These are phyloP conservation scores for Laothoe populi DNA, from an alignment of 2,888 invertebrate species.

Conservation along the genomic window DNA sequence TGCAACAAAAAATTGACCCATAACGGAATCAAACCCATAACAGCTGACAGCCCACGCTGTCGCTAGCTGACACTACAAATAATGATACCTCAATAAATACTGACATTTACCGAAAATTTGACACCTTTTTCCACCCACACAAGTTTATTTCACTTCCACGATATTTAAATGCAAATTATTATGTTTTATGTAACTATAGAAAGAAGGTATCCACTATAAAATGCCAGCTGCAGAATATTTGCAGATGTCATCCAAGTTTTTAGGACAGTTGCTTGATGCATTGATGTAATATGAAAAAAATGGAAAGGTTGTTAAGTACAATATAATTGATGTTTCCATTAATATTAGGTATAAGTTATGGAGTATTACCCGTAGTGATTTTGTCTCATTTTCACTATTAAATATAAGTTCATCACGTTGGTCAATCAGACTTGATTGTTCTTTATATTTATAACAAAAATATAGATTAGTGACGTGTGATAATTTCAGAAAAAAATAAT, in stretches of 20 bases:
- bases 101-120: not conserved
- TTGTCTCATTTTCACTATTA: no score
- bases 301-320: no score
- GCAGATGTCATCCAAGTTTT: not conserved
- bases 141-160: not conserved
- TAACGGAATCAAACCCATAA: not conserved
- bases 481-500: no score
- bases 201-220: not conserved
- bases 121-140: conserved; percentile 16
- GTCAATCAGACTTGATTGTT: no score
- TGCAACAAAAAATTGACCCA: no score
- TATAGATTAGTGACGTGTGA: no score
- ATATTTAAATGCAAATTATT: conserved; percentile 1
- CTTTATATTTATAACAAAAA: no score
- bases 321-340: no score
- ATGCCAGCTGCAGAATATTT: not conserved
- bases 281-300: no score
- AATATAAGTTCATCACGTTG: no score
- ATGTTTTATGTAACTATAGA: not conserved
- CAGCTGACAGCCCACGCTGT: not conserved
- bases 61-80: not conserved
- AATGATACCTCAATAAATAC: not conserved
- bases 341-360: no score
- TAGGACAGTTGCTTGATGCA: not conserved
- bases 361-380: no score